Conservation (phyloP, 2,797 vertebrate genomes). For the Tolypeutes matacus region DNA sequence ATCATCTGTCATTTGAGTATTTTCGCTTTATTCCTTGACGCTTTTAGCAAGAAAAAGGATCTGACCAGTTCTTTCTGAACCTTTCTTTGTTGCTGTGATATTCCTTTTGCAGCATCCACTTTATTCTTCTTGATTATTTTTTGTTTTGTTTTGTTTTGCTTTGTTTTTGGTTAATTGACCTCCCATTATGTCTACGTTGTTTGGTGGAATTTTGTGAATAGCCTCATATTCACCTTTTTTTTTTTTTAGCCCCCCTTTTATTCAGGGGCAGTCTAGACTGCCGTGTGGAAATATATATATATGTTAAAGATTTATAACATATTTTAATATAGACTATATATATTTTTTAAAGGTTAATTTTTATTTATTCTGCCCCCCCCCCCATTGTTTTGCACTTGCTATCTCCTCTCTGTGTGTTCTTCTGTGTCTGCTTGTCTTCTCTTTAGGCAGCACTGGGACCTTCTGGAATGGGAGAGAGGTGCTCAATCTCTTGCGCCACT, state of each 20-base stretch:
- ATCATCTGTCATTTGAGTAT: not conserved
- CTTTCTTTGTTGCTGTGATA: not conserved
- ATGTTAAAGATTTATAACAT: not conserved
- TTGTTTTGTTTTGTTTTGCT: not conserved
- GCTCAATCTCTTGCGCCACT: too few relatives aligned
- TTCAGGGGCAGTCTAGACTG: not conserved
- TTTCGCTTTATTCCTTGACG: conserved; percentile 3
- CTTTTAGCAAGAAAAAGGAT: not conserved
- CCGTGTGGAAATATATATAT: not conserved
- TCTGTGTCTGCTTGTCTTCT: too few relatives aligned
- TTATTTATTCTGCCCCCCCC: too few relatives aligned
- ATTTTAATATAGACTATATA: too few relatives aligned
- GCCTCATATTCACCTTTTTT: not conserved
- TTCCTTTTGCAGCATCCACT: not conserved
- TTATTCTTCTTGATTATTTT: not conserved
- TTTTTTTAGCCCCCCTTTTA: not conserved
- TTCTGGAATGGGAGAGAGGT: too few relatives aligned
- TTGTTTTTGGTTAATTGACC: not conserved
- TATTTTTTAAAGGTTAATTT: too few relatives aligned
- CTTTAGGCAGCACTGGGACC: too few relatives aligned
- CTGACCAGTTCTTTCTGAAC: not conserved
- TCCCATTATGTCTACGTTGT: not conserved
- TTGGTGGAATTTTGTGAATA: conserved; percentile 46
- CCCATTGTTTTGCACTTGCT: too few relatives aligned
- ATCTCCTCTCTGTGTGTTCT: too few relatives aligned